Conservation (phyloP, 2,888 invertebrate species). For the Xanthia icteritia region DNA sequence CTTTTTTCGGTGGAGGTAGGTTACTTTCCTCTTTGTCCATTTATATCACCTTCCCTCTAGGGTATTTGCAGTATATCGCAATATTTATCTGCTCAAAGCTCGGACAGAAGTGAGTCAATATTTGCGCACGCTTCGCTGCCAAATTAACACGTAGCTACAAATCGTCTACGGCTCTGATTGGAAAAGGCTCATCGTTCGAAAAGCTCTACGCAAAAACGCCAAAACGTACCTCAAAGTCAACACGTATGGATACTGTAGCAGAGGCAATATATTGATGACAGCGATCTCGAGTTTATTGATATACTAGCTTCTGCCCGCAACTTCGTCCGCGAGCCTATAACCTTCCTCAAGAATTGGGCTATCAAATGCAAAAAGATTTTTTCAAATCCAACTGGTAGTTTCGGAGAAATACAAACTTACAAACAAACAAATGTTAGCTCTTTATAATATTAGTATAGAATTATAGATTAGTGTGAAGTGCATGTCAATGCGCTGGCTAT, state of each 20-base stretch:
- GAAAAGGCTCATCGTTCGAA: conserved; percentile 31
- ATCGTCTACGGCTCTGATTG: conserved; percentile 39
- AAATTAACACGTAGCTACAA: conserved; percentile 38
- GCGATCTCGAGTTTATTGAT: neutral
- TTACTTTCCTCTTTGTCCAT: neutral
- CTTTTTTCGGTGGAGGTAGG: neutral
- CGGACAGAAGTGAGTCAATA: conserved; percentile 17
- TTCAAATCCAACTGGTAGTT: no score
- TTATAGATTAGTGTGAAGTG: neutral
- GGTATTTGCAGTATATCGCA: conserved; percentile 22
- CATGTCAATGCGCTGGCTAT: neutral
- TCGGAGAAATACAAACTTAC: no score
- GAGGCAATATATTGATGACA: no score
- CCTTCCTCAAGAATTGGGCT: no score
- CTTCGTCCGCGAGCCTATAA: no score
- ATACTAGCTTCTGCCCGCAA: no score
- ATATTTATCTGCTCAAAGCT: conserved; percentile 2
- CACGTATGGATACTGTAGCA: neutral
- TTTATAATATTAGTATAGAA: no score
- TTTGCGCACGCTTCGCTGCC: conserved; percentile 23
- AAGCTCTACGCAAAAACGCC: conserved; percentile 12
- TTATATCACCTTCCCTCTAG: neutral
- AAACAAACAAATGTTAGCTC: no score
- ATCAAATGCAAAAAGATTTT: no score
- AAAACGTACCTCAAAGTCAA: conserved; percentile 11